These are phyloP conservation scores for Sussaba pulchella DNA, from an alignment of 2,888 invertebrate species.

Conservation along the genomic window DNA sequence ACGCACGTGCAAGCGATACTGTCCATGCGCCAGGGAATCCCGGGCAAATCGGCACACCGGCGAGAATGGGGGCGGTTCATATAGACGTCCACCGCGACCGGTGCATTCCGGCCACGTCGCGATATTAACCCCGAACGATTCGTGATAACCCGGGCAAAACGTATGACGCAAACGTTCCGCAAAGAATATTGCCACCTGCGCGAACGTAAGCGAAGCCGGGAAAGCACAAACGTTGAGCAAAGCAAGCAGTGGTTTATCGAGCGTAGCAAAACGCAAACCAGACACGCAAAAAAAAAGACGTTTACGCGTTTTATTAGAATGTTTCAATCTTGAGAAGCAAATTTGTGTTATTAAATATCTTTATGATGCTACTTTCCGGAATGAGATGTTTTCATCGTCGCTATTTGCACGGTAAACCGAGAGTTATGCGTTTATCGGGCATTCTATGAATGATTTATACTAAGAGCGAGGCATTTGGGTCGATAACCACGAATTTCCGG, in stretches of 20 bases:
- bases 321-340: not conserved
- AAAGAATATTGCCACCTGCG: slow-evolving; percentile 61
- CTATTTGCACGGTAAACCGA: not conserved
- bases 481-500: too few relatives aligned
- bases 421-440: too few relatives aligned
- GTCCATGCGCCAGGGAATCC: not conserved
- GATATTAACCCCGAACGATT: slow-evolving; percentile 75
- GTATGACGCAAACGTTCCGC: slow-evolving; percentile 68
- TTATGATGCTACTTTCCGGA: not conserved
- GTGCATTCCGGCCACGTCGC: slow-evolving; percentile 75
- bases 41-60: not conserved
- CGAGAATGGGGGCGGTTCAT: not conserved
- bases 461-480: too few relatives aligned
- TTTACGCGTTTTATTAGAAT: slow-evolving; percentile 1
- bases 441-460: too few relatives aligned
- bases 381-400: not conserved
- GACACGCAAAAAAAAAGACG: not conserved
- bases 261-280: not conserved
- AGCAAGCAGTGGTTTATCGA: not conserved
- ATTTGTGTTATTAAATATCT: too few relatives aligned
- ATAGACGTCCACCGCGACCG: slow-evolving; percentile 15
- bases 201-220: not conserved
- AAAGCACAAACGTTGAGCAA: not conserved
- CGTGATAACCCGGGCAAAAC: slow-evolving; percentile 64
- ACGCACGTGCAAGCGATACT: not conserved